Percentiles rank a stretch among this genome's conserved stretches.
phyloP scores from a whole-genome alignment of 2,888 invertebrate species.

The Drosophila falleni region DNA sequence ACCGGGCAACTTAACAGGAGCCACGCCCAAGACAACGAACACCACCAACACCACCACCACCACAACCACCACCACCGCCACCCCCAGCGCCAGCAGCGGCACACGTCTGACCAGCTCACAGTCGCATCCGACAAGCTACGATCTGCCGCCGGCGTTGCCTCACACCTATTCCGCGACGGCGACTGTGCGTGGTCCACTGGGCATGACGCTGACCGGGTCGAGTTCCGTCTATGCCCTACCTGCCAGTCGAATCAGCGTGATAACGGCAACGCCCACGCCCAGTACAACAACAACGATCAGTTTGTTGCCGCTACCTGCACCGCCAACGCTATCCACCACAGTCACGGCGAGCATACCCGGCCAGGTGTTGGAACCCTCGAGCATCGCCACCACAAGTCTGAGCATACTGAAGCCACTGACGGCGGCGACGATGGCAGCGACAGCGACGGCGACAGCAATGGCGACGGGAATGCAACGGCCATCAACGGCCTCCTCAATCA shows the following conservation, averaged over 20 bases:
- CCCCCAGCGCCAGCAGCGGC: slow-evolving; percentile 44
- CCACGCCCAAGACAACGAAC: slow-evolving; percentile 67
- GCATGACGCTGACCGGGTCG: slow-evolving; percentile 77
- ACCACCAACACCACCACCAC: slow-evolving; percentile 48
- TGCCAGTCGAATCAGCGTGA: slow-evolving; percentile 23
- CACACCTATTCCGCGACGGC: slow-evolving; percentile 79
- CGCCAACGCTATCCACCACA: slow-evolving; percentile 47
- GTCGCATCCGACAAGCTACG: slow-evolving; percentile 67
- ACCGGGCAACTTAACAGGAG: slow-evolving; percentile 67
- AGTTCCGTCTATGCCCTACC: slow-evolving; percentile 70
- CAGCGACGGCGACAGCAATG: slow-evolving; percentile 18
- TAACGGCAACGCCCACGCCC: slow-evolving; percentile 39
- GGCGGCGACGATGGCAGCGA: slow-evolving; percentile 16
- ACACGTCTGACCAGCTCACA: slow-evolving; percentile 69
- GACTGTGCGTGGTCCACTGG: slow-evolving; percentile 79
- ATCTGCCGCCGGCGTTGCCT: slow-evolving; percentile 81
- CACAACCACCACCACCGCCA: slow-evolving; percentile 50
- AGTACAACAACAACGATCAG: slow-evolving; percentile 73
- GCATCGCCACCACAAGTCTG: slow-evolving; percentile 70
- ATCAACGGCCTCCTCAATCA: slow-evolving; percentile 46
- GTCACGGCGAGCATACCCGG: slow-evolving; percentile 70
- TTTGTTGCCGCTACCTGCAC: slow-evolving; percentile 74
- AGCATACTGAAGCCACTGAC: slow-evolving; percentile 70
- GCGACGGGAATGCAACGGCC: slow-evolving; percentile 43
- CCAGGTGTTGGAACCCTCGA: slow-evolving; percentile 70